phyloP scores from a whole-genome alignment of 2,888 invertebrate species.

The Leptopilina syphax region DNA sequence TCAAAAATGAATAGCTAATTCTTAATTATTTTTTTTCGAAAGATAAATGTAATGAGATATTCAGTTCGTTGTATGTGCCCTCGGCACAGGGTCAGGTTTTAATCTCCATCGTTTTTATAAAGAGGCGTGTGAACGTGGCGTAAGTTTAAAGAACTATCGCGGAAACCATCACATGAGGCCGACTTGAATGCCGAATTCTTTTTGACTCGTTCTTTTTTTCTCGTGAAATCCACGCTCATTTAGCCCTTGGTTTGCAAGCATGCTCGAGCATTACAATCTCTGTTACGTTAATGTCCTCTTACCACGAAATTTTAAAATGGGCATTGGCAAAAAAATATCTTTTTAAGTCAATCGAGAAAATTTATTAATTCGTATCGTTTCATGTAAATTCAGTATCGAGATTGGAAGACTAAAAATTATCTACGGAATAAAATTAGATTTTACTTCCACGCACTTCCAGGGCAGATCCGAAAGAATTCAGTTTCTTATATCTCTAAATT shows the following conservation, averaged over 20 bases:
- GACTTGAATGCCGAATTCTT: constrained; percentile 8
- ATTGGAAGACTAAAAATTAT: too few relatives aligned
- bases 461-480: too few relatives aligned
- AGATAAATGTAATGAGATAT: too few relatives aligned
- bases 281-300: constrained; percentile 7
- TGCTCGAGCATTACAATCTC: not conserved
- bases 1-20: too few relatives aligned
- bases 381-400: not conserved
- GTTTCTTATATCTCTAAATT: too few relatives aligned
- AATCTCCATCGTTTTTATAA: not conserved
- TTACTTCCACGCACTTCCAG: too few relatives aligned
- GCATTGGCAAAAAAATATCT: constrained; percentile 2
- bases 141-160: constrained; percentile 30
- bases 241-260: not conserved
- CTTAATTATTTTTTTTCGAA: too few relatives aligned
- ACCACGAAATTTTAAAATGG: not conserved
- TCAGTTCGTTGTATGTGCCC: not conserved
- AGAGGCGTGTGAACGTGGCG: constrained; percentile 1
- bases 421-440: too few relatives aligned
- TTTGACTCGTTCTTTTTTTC: not conserved
- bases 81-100: not conserved
- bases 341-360: not conserved
- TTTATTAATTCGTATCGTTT: constrained; percentile 14
- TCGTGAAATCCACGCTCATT: constrained; percentile 10
- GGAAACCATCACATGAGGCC: constrained; percentile 11